A percentile compares a stretch with the other conserved stretches of the same genome.
phyloP scores from a whole-genome alignment of 2,797 vertebrate genomes.

The Benthosema pterotum region DNA sequence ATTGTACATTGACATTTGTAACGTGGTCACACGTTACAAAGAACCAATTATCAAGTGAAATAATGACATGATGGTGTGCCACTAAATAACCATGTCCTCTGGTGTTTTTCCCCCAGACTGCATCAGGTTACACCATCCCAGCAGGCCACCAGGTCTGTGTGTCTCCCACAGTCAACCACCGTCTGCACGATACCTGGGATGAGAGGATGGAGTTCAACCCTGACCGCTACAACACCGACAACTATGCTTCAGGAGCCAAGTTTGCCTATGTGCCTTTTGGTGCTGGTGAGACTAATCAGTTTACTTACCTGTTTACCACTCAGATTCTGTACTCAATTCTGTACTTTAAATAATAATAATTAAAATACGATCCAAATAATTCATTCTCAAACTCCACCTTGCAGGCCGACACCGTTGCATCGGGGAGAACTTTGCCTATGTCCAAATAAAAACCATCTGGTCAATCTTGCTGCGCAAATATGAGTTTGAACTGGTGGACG shows the following conservation, averaged over 20 bases:
- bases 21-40: too few species aligned
- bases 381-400: conserved; percentile 9
- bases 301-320: too few species aligned
- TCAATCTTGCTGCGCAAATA: conserved; percentile 92
- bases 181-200: conserved; percentile 89
- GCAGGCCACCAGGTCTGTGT: conserved; percentile 97
- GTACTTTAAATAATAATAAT: too few species aligned
- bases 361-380: too few species aligned
- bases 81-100: background rate
- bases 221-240: conserved; percentile 90
- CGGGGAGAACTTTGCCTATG: conserved; percentile 97
- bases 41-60: too few species aligned
- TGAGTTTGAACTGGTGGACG: conserved; percentile 90
- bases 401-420: conserved; percentile 97
- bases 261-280: conserved; percentile 96
- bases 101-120: conserved; percentile 71
- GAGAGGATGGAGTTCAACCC: conserved; percentile 88
- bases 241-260: conserved; percentile 88
- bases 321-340: too few species aligned
- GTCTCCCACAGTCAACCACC: conserved; percentile 96
- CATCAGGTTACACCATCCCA: conserved; percentile 91
- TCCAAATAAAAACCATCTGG: conserved; percentile 99
- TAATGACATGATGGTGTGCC: too few species aligned
- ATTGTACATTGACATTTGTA: too few species aligned
- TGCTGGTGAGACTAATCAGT: conserved; percentile 83